phyloP scores from a whole-genome alignment of 2,113 vertebrate genomes.

The Cranoglanis bouderius region DNA sequence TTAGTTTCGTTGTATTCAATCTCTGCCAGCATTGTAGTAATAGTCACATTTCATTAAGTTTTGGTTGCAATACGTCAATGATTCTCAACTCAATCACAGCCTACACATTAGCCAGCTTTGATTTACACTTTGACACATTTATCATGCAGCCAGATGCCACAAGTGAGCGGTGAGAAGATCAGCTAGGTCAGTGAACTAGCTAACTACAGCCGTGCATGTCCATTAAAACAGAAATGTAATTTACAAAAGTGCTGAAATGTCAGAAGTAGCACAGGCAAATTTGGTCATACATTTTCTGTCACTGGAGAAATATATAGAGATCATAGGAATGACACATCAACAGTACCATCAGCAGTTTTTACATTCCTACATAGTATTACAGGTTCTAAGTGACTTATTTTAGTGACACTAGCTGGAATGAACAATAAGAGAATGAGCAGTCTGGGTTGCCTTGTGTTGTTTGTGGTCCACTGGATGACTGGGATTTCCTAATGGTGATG shows the following conservation, averaged over 20 bases:
- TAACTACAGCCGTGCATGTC: not conserved
- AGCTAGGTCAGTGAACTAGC: not conserved
- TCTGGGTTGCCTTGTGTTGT: not conserved
- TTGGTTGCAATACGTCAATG: not conserved
- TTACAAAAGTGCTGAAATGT: constrained; percentile 2
- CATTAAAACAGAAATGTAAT: not conserved
- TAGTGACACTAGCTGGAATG: not conserved
- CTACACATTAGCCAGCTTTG: not conserved
- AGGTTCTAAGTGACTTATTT: not conserved
- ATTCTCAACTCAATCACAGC: not conserved
- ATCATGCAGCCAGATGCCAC: not conserved
- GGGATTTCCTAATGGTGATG: not conserved
- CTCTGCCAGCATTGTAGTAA: not conserved
- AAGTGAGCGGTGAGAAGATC: not conserved
- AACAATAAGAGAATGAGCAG: not conserved
- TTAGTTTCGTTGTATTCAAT: not conserved
- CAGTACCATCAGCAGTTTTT: not conserved
- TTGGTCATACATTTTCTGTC: not conserved
- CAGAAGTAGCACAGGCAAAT: not conserved
- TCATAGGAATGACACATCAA: not conserved
- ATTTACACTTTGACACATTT: not conserved
- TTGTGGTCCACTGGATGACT: not conserved
- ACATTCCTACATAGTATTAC: not conserved
- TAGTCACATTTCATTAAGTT: constrained; percentile 1
- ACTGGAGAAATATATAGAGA: not conserved